Conservation (phyloP, 2,113 vertebrate genomes). For the Trochalopteron elliotii region DNA sequence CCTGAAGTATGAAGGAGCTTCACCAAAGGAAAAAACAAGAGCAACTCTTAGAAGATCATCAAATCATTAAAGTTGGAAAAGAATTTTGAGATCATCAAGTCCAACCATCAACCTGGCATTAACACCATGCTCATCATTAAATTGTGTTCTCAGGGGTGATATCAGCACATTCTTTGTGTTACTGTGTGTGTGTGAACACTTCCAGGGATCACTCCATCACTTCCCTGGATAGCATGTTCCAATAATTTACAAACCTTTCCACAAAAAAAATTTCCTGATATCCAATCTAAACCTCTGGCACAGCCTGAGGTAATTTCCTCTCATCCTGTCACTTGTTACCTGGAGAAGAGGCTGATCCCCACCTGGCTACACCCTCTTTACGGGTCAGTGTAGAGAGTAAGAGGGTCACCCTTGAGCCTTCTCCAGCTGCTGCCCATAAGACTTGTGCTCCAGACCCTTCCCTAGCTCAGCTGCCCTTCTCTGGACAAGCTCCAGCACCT, state of each 20-base stretch:
- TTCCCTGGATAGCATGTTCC: background rate
- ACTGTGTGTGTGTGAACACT: too few species aligned
- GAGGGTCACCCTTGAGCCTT: background rate
- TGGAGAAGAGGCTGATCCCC: background rate
- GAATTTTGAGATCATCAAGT: background rate
- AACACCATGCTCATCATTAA: background rate
- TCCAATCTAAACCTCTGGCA: background rate
- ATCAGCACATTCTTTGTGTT: fast-evolving
- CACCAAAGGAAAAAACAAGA: background rate
- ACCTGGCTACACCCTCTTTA: background rate
- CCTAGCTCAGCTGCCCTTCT: fast-evolving
- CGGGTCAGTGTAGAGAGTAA: fast-evolving
- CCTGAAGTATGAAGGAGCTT: background rate
- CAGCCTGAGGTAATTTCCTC: background rate
- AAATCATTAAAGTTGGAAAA: background rate
- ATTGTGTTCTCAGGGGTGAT: background rate
- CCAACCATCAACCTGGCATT: background rate
- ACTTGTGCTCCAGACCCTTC: background rate
- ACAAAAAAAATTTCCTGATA: background rate
- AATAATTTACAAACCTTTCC: background rate
- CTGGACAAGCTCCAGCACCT: background rate
- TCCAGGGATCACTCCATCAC: background rate
- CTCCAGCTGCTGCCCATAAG: background rate
- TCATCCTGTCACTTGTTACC: background rate
- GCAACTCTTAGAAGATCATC: background rate